Evolutionary conservation across 2,113 vertebrate species (phyloP).

Genomic region (Ailurus styani): DNA sequence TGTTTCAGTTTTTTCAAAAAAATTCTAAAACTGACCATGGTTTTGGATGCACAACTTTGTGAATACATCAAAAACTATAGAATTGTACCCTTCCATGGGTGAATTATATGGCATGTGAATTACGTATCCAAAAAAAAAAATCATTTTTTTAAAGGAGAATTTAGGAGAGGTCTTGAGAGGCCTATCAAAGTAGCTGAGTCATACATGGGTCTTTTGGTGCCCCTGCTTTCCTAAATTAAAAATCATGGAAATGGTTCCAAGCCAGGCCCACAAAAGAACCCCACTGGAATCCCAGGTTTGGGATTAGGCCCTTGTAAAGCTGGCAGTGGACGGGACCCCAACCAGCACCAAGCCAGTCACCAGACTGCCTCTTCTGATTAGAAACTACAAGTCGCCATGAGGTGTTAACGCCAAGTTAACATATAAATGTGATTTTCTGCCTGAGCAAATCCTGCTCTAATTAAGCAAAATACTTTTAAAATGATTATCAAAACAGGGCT

Average conservation of each 20-base stretch:
- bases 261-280: neutral
- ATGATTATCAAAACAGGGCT: neutral
- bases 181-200: neutral
- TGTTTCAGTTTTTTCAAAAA: neutral
- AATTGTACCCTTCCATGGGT: neutral
- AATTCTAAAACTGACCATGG: neutral
- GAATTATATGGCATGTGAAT: neutral
- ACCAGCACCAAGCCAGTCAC: neutral
- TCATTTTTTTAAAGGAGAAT: neutral
- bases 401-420: constrained; percentile 26
- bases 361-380: neutral
- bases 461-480: constrained; percentile 45
- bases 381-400: constrained; percentile 23
- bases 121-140: neutral
- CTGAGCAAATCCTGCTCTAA: constrained; percentile 37
- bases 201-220: neutral
- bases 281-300: neutral
- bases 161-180: neutral
- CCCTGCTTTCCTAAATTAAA: neutral
- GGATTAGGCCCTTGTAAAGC: neutral
- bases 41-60: neutral
- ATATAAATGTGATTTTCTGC: constrained; percentile 48
- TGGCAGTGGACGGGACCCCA: neutral
- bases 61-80: neutral
- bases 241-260: constrained; percentile 4